Percentiles rank a stretch among this genome's conserved stretches.
These are phyloP conservation scores for Onychostoma macrolepis DNA, from an alignment of 2,113 vertebrate species.

Conservation along the genomic window DNA sequence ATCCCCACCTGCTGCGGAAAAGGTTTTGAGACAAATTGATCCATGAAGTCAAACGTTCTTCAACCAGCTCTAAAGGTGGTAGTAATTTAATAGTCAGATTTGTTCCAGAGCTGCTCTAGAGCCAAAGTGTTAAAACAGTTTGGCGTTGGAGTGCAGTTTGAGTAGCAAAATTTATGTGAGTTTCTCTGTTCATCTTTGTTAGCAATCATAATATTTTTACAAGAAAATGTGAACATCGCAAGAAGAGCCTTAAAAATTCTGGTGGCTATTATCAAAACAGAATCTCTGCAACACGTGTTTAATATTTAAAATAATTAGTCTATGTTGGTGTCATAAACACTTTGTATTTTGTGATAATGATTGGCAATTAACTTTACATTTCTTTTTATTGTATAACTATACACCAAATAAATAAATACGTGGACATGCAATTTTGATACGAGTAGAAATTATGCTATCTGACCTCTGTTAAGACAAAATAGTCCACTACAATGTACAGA, in stretches of 20 bases:
- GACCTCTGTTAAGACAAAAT: neutral
- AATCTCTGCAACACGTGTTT: neutral
- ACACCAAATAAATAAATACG: neutral
- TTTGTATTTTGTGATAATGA: neutral
- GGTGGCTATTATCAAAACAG: neutral
- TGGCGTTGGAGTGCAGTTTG: neutral
- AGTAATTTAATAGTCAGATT: constrained; percentile 11
- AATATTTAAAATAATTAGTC: neutral
- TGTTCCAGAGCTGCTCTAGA: constrained; percentile 1
- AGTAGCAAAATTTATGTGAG: neutral
- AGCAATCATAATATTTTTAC: neutral
- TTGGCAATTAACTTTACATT: neutral
- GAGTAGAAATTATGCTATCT: neutral
- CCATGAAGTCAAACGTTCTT: neutral
- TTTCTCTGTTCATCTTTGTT: constrained; percentile 8
- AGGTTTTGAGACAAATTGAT: constrained; percentile 1
- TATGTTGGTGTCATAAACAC: neutral
- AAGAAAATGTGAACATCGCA: neutral
- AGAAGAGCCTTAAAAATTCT: neutral
- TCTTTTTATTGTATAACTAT: neutral
- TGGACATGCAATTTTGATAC: neutral
- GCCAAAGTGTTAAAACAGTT: neutral
- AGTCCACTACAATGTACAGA: neutral
- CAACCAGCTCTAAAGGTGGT: constrained; percentile 18
- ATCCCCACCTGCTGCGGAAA: constrained; percentile 10